Base-by-base conservation (phyloP, 1,140 invertebrate species). In the Brachionus rubens region DNA sequence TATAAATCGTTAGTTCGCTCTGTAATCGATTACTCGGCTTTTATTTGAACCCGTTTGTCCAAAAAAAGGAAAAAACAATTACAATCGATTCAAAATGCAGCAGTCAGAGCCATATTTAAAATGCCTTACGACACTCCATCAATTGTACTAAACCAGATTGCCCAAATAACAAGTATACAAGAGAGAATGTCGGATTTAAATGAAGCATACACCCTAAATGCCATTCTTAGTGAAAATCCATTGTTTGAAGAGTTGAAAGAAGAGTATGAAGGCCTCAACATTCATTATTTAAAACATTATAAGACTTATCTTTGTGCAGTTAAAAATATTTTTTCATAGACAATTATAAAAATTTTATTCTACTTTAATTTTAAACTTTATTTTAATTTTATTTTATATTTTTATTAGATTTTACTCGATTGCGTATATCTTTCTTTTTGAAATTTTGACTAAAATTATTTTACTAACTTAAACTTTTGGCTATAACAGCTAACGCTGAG, bases 31-130 rank as follows among this genome's bases (percentile, higher is more conserved):
- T 62, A 62, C 12, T n/a, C 30, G 16, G 36, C 56, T 16, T 16
- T 62, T 7, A 54, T 54, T 6, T 9, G 1, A 9, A 26, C 19
- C 3, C 1, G 6, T 26, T 1, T 54, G 3, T 40, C 56, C n/a
- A 62, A 40, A 40, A 40, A 36, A 19, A 36, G n/a, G 4, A 2
- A 7, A 36, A n/a, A 36, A 19, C 28, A 62, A 21, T 19, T 62
- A 19, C 56, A 62, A 62, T 6, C n/a, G 2, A 62, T 62, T 40
- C 30, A 62, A 62, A 62, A 62, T 62, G 16, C 14, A 16, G 30
- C 30, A 36, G 40, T 62, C 19, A 62, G 33, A 40, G 33, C 28
- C n/a, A 62, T 62, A 0, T 40, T 7, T 12, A 40, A 40, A 36
- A 1, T 62, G 12, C 30, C 56, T 16, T 62, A 10, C 40, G 56